phyloP scores from a whole-genome alignment of 1,140 invertebrate genomes.

The Rhynchophorus ferrugineus region DNA sequence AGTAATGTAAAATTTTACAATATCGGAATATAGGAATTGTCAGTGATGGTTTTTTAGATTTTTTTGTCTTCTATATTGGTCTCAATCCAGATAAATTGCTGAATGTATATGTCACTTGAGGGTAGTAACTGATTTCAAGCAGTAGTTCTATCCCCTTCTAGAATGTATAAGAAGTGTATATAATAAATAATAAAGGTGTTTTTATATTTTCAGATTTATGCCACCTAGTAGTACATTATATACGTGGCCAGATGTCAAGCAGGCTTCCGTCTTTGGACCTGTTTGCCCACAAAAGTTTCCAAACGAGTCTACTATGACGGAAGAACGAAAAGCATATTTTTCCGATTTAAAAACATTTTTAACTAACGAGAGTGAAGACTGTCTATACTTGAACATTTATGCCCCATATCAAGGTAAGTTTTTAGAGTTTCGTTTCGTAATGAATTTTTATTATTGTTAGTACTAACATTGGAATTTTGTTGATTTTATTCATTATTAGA shows the following conservation, averaged over 20 bases:
- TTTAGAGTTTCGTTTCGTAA: slow-evolving; percentile 1
- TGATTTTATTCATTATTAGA: too few species aligned
- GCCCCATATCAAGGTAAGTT: slow-evolving; percentile 65
- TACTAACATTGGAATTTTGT: too few species aligned
- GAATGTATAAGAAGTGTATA: too few species aligned
- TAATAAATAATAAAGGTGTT: too few species aligned
- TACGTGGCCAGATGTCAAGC: slow-evolving; percentile 31
- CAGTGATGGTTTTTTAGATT: too few species aligned
- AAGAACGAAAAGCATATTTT: slow-evolving; percentile 60
- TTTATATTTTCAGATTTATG: slow-evolving; percentile 65
- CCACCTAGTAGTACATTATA: slow-evolving; percentile 58
- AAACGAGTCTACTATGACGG: slow-evolving; percentile 51
- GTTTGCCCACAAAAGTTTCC: slow-evolving; percentile 79
- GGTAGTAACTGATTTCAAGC: too few species aligned
- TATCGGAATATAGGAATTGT: too few species aligned
- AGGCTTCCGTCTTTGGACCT: slow-evolving; percentile 63
- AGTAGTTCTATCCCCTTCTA: too few species aligned
- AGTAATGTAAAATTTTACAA: too few species aligned
- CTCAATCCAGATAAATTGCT: too few species aligned
- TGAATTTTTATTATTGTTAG: background rate
- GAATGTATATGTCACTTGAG: too few species aligned
- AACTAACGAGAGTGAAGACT: slow-evolving; percentile 81
- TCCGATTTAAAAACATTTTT: slow-evolving; percentile 60
- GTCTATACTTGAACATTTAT: slow-evolving; percentile 88
- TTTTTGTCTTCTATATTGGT: too few species aligned